These are phyloP conservation scores for Siphlonurus alternatus DNA, from an alignment of 2,888 invertebrate genomes.

Conservation along the genomic window DNA sequence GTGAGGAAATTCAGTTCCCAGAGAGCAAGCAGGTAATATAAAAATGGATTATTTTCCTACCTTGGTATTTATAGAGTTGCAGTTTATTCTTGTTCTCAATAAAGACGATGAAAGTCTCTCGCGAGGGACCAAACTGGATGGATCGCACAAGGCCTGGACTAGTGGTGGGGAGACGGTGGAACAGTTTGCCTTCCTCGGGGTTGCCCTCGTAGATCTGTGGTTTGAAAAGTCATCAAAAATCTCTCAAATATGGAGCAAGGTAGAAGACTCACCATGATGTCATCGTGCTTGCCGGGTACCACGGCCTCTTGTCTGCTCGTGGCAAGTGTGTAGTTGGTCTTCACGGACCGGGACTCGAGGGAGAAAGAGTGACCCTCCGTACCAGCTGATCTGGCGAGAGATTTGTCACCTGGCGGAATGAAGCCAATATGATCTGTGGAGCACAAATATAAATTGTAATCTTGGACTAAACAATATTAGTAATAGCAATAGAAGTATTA, in stretches of 20 bases:
- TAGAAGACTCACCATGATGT: neutral
- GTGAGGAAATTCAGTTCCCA: too few relatives aligned
- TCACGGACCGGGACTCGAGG: too few relatives aligned
- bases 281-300: neutral
- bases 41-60: too few relatives aligned
- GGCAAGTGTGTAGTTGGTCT: neutral
- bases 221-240: too few relatives aligned
- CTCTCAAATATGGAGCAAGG: too few relatives aligned
- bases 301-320: neutral
- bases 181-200: neutral
- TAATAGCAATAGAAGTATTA: too few relatives aligned
- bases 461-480: too few relatives aligned
- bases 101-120: neutral
- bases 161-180: neutral
- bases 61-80: neutral
- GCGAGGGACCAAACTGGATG: neutral
- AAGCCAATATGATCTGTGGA: too few relatives aligned
- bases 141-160: neutral
- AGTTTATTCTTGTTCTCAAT: neutral
- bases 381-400: too few relatives aligned
- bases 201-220: neutral
- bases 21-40: too few relatives aligned
- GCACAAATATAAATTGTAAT: too few relatives aligned
- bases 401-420: too few relatives aligned
- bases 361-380: neutral